These are phyloP conservation scores for Drosophila nigricruria DNA, from an alignment of 2,888 invertebrate species.

Conservation along the genomic window DNA sequence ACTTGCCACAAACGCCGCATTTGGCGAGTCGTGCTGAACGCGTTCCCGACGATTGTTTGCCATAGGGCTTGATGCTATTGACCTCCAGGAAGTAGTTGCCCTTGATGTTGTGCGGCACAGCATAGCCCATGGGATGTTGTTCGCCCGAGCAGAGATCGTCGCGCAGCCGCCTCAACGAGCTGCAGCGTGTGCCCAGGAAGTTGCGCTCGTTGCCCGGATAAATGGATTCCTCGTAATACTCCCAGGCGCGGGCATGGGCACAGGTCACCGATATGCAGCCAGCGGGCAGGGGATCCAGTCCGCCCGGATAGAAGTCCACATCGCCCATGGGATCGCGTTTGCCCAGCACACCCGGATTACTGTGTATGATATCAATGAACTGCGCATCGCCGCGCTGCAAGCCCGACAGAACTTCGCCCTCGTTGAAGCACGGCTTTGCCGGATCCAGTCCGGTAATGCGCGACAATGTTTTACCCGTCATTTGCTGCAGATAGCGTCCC, in stretches of 20 bases:
- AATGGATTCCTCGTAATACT: slow-evolving; percentile 82
- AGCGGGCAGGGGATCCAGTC: slow-evolving; percentile 74
- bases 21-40: slow-evolving; percentile 11
- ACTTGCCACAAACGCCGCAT: slow-evolving; percentile 52
- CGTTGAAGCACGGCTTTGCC: slow-evolving; percentile 85
- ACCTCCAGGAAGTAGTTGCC: slow-evolving; percentile 84
- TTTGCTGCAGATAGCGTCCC: slow-evolving; percentile 74
- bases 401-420: slow-evolving; percentile 82
- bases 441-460: slow-evolving; percentile 85
- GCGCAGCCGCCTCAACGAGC: slow-evolving; percentile 75
- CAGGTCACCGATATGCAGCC: slow-evolving; percentile 81
- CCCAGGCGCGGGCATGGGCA: slow-evolving; percentile 82
- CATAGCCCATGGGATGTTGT: slow-evolving; percentile 82
- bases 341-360: slow-evolving; percentile 83
- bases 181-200: slow-evolving; percentile 81
- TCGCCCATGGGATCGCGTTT: slow-evolving; percentile 83
- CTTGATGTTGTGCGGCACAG: slow-evolving; percentile 68
- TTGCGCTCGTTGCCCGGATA: slow-evolving; percentile 84
- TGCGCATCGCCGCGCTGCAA: slow-evolving; percentile 83
- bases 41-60: slow-evolving; percentile 46
- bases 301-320: slow-evolving; percentile 84
- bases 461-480: slow-evolving; percentile 73
- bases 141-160: slow-evolving; percentile 72
- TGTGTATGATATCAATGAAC: slow-evolving; percentile 84
- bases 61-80: slow-evolving; percentile 72